These are phyloP conservation scores for Trissoscelio sp. DNA, from an alignment of 2,888 invertebrate species.

Conservation along the genomic window DNA sequence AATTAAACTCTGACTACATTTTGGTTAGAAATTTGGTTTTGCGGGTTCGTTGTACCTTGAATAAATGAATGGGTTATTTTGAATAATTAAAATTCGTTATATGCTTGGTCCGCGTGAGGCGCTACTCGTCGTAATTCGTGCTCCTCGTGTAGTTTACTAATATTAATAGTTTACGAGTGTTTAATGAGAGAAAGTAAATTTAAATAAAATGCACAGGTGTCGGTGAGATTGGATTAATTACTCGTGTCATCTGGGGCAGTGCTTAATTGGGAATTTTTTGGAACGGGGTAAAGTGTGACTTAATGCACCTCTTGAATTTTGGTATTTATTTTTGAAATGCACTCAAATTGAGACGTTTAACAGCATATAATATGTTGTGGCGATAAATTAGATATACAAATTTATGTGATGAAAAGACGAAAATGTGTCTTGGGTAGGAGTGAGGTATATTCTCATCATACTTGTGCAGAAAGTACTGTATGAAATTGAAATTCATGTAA, in stretches of 20 bases:
- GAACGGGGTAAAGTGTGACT: constrained; percentile 6
- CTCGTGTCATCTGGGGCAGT: constrained; percentile 43
- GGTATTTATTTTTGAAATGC: constrained; percentile 46
- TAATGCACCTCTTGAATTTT: constrained; percentile 9
- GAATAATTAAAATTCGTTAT: constrained; percentile 16
- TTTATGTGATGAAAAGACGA: constrained; percentile 35
- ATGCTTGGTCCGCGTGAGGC: not conserved
- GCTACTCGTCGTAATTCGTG: not conserved
- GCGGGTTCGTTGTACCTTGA: not conserved
- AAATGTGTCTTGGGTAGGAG: constrained; percentile 9
- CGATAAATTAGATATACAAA: constrained; percentile 49
- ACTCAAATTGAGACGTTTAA: constrained; percentile 55
- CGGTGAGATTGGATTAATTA: constrained; percentile 51
- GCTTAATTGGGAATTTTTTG: constrained; percentile 45
- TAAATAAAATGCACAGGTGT: constrained; percentile 61
- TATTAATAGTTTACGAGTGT: constrained; percentile 63
- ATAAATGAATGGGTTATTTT: constrained; percentile 6
- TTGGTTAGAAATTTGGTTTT: no score
- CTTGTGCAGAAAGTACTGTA: no score
- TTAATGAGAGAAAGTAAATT: constrained; percentile 50
- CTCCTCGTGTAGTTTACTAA: constrained; percentile 39
- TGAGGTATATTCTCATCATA: no score
- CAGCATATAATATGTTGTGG: constrained; percentile 51
- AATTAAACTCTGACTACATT: not conserved
- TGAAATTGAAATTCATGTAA: no score